Evolutionary conservation across 2,113 vertebrate genomes (phyloP).

Genomic region (Ochotona curzoniae): DNA sequence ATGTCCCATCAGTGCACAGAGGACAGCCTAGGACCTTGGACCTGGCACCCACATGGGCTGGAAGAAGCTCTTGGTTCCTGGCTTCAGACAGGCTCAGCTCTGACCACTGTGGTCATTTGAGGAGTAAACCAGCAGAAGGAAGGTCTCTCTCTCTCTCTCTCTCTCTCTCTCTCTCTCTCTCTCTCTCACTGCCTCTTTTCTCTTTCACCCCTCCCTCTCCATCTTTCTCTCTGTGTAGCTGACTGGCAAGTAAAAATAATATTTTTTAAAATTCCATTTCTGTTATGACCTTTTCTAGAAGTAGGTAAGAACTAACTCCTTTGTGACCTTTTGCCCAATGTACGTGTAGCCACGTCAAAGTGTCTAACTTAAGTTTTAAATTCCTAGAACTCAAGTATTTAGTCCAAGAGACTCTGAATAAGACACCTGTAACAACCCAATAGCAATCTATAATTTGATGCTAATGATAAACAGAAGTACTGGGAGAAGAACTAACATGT

Average conservation of each 20-base stretch:
- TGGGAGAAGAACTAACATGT: background rate
- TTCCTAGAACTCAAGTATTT: background rate
- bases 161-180: too few species aligned
- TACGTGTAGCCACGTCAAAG: background rate
- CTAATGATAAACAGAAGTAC: background rate
- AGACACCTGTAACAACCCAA: background rate
- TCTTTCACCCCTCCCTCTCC: too few species aligned
- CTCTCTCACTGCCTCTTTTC: too few species aligned
- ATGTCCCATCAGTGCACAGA: background rate
- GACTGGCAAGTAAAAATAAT: too few species aligned
- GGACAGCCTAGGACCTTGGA: too few species aligned
- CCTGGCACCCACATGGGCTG: too few species aligned
- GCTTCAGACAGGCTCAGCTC: too few species aligned
- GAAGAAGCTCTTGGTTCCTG: too few species aligned
- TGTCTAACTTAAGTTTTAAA: background rate
- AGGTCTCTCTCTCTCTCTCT: too few species aligned
- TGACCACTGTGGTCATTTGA: too few species aligned
- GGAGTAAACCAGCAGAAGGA: too few species aligned
- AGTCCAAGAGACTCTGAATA: background rate
- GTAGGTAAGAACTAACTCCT: background rate
- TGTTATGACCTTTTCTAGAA: background rate
- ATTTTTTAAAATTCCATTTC: background rate
- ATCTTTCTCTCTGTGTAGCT: too few species aligned
- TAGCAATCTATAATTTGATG: background rate
- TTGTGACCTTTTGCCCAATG: background rate